phyloP scores from a whole-genome alignment of 37 sponge, comb jelly and placozoan genomes.

The Agelas oroides region DNA sequence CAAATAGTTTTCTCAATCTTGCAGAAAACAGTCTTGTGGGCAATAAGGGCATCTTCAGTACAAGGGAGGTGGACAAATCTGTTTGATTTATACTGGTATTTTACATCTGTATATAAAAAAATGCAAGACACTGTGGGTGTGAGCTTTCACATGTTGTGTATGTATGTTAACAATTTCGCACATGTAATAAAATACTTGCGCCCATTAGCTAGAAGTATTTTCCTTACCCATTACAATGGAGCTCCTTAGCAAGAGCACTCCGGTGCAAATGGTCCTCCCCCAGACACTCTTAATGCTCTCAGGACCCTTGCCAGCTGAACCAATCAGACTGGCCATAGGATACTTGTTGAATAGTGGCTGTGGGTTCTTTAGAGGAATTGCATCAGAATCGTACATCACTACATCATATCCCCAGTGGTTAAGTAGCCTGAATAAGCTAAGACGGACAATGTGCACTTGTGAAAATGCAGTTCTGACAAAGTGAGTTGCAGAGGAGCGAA shows the following conservation, averaged over 20 bases:
- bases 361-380: constrained; percentile 14
- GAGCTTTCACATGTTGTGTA: too few species aligned
- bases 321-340: constrained; percentile 1
- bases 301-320: constrained; percentile 27
- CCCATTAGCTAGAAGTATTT: too few species aligned
- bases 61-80: too few species aligned
- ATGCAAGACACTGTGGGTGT: too few species aligned
- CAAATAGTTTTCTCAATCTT: too few species aligned
- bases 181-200: too few species aligned
- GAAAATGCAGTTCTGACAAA: not conserved
- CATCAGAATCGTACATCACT: constrained; percentile 29
- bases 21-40: too few species aligned
- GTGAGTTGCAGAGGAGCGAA: not conserved
- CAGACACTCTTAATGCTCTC: constrained; percentile 2
- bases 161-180: too few species aligned
- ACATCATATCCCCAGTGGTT: constrained; percentile 38
- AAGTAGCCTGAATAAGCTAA: constrained; percentile 16
- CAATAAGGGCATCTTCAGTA: too few species aligned
- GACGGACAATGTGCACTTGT: constrained; percentile 16
- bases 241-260: constrained; percentile 17
- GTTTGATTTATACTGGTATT: too few species aligned
- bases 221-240: constrained; percentile 1
- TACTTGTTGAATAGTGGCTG: constrained; percentile 26
- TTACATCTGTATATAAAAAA: too few species aligned
- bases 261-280: constrained; percentile 40